Base-by-base conservation (phyloP, 37 sponge, comb jelly and placozoan genomes). In the Eunapius fragilis region DNA sequence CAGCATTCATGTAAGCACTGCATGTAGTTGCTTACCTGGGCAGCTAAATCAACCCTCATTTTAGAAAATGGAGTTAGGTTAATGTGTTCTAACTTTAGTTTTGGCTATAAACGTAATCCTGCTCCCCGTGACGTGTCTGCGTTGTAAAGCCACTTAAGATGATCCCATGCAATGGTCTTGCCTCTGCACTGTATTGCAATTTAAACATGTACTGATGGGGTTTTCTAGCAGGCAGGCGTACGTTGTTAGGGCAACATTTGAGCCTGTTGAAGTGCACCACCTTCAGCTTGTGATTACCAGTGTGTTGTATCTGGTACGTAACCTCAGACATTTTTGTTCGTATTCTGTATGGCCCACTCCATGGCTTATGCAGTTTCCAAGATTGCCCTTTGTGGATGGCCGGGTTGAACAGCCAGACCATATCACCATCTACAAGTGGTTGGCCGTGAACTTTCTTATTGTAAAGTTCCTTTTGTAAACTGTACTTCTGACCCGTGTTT, bases 191-290 rank as follows among this genome's bases (percentile, higher is more conserved):
- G 6, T 6, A 41, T 41, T 41, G 41, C 41, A 3, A 41, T 41
- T 41, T 9, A 41, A 41, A 41, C 41, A 41, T 41, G 41, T 41
- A 6, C 41, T n/a, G n/a, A n/a, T n/a, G n/a, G n/a, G n/a, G n/a
- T 41, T 41, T 41, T 41, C 41, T 3, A 9, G 41, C 41, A 41
- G 41, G 41, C 41, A 41, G 41, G 41, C 41, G 41, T 41, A 41
- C 6, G 41, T 41, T 41, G 41, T 41, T 41, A 41, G 41, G 41
- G 6, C 41, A 41, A 31, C 25, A 9, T 34, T 82, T 82, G 25
- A 82, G 74, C 25, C 83, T 37, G 48, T 82, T 45, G 36, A 82
- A 82, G 67, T 82, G 83, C 2, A 82, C 83, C 22, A 82, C 74
- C 67, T 49, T 70, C 33, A 19, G 24, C 41, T 41, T 41, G 32